Conservation (phyloP, 1,140 invertebrate genomes). For the Varroa destructor region DNA sequence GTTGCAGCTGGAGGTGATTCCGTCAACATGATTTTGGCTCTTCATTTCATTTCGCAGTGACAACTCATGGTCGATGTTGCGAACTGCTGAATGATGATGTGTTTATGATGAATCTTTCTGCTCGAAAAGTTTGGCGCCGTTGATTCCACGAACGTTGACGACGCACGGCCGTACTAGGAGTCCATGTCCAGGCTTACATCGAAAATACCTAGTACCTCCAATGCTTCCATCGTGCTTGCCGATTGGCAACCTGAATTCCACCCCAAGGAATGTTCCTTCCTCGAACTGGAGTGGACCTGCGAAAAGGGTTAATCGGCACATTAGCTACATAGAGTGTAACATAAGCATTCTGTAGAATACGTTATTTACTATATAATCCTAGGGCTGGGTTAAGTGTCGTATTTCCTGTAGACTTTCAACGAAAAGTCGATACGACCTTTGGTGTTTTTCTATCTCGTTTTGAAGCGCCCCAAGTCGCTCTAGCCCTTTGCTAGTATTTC, state of each 20-base stretch:
- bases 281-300: conserved; percentile 45
- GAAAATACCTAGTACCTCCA: conserved; percentile 44
- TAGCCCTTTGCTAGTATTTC: too few relatives aligned
- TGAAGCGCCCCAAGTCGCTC: too few relatives aligned
- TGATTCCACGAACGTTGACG: conserved; percentile 47
- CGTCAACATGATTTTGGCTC: too few relatives aligned
- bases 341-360: too few relatives aligned
- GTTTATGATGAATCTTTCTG: conserved; percentile 10
- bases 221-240: conserved; percentile 47
- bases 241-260: conserved; percentile 44
- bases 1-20: too few relatives aligned
- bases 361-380: too few relatives aligned
- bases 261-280: conserved; percentile 46
- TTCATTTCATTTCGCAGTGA: too few relatives aligned
- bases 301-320: not conserved
- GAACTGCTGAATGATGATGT: not conserved
- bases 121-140: conserved; percentile 44
- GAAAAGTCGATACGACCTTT: too few relatives aligned
- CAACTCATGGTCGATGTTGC: not conserved
- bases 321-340: not conserved
- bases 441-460: too few relatives aligned
- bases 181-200: conserved; percentile 43
- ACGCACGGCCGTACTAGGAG: conserved; percentile 44
- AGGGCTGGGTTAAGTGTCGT: too few relatives aligned
- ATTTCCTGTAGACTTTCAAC: too few relatives aligned